Evolutionary conservation across 2,113 vertebrate genomes (phyloP).

Genomic region (Cryptomyrus ogoouensis): DNA sequence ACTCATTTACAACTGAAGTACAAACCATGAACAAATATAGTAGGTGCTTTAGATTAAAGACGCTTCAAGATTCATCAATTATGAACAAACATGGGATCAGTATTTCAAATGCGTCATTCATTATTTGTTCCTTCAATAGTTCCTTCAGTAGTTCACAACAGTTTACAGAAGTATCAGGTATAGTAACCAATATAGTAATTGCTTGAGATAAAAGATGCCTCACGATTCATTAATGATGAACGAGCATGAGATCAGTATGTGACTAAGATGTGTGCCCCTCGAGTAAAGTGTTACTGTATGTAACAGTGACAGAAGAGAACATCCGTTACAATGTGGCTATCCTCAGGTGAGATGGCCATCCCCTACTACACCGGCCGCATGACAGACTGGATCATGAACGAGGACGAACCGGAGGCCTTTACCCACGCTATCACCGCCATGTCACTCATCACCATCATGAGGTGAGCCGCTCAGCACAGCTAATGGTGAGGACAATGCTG

Average conservation of each 20-base stretch:
- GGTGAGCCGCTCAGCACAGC: constrained; percentile 40
- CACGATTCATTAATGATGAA: background rate
- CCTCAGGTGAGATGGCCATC: constrained; percentile 66
- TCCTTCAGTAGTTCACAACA: background rate
- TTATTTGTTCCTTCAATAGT: background rate
- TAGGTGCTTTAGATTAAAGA: background rate
- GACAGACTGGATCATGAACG: constrained; percentile 65
- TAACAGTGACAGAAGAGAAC: background rate
- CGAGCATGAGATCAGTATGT: background rate
- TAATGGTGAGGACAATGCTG: background rate
- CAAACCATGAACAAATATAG: background rate
- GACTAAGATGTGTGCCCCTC: background rate
- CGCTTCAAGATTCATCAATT: background rate
- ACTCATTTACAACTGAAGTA: background rate
- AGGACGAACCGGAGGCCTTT: constrained; percentile 60
- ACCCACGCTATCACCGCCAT: constrained; percentile 58
- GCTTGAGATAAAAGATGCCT: background rate
- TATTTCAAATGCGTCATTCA: background rate
- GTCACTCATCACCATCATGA: constrained; percentile 55
- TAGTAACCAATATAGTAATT: background rate
- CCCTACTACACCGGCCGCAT: constrained; percentile 64
- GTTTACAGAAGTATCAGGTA: background rate
- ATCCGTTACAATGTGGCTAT: background rate
- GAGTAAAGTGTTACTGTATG: background rate
- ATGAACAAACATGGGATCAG: background rate